A percentile compares a stretch with the other conserved stretches of the same genome.
phyloP scores from a whole-genome alignment of 2,888 invertebrate species.

The Theodoxus fluviatilis region DNA sequence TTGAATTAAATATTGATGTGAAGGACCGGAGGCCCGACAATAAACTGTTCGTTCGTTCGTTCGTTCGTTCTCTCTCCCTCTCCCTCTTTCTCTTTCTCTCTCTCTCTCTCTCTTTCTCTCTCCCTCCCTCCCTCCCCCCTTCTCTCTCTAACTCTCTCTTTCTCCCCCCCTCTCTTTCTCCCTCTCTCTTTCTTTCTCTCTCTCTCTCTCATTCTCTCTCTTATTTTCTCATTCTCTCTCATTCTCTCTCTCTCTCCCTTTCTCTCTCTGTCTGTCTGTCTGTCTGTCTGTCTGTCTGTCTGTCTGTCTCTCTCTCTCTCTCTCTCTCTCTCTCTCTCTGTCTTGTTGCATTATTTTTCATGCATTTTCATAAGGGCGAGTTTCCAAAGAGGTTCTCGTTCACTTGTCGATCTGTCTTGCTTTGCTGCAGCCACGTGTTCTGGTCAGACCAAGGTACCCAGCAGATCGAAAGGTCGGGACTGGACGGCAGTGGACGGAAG shows the following conservation, averaged over 20 bases:
- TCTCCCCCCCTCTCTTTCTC: not conserved
- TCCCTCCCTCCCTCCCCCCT: slow-evolving; percentile 11
- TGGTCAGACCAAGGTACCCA: slow-evolving; percentile 57
- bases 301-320: slow-evolving; percentile 13
- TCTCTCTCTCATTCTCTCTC: not conserved
- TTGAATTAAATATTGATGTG: no score
- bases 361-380: not conserved
- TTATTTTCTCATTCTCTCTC: not conserved
- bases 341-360: not conserved
- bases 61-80: not conserved
- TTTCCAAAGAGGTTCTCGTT: not conserved
- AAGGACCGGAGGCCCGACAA: not conserved
- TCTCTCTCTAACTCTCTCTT: slow-evolving; percentile 1
- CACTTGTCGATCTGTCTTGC: not conserved
- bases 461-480: slow-evolving; percentile 48
- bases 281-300: slow-evolving; percentile 19
- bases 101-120: slow-evolving; percentile 15
- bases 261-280: slow-evolving; percentile 17
- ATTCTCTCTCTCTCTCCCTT: not conserved
- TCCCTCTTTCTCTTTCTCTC: slow-evolving; percentile 14
- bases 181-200: not conserved
- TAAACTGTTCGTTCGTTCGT: not conserved
- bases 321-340: not conserved
- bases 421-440: slow-evolving; percentile 50
- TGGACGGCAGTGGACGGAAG: slow-evolving; percentile 52